Conservation (phyloP, 1,140 invertebrate genomes). For the Drosophila sechellia region DNA sequence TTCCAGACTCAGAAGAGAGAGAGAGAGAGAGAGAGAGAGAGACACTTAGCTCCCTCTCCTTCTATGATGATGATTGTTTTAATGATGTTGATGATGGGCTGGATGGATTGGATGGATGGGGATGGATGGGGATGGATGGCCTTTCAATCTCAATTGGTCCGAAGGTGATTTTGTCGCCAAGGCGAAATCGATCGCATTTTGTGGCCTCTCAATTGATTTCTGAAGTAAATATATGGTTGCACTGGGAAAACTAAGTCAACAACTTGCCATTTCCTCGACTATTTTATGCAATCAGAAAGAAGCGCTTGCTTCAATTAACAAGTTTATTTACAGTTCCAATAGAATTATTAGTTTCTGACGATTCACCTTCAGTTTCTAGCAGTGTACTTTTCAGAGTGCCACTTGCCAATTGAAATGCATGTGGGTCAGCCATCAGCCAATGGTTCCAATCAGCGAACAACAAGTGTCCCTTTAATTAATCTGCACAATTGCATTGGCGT, state of each 20-base stretch:
- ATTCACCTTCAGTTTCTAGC: neutral
- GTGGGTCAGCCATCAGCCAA: conserved; percentile 30
- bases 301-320: too few relatives aligned
- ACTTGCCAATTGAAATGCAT: conserved; percentile 64
- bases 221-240: conserved; percentile 54
- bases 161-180: conserved; percentile 73
- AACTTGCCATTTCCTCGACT: too few relatives aligned
- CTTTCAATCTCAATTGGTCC: conserved; percentile 57
- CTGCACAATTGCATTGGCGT: conserved; percentile 35
- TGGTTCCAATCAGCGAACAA: conserved; percentile 39
- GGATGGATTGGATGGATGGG: neutral
- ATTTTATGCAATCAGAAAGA: too few relatives aligned
- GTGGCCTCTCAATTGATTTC: conserved; percentile 62
- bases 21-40: too few relatives aligned
- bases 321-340: too few relatives aligned
- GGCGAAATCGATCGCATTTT: conserved; percentile 56
- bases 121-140: conserved; percentile 4
- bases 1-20: neutral
- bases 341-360: neutral
- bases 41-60: too few relatives aligned
- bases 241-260: conserved; percentile 3
- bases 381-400: conserved; percentile 20
- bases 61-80: conserved; percentile 25
- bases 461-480: conserved; percentile 61
- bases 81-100: conserved; percentile 25